A percentile compares a stretch with the other conserved stretches of the same genome.
Conservation (phyloP, 1,140 invertebrate species). For the Lithobius niger region DNA sequence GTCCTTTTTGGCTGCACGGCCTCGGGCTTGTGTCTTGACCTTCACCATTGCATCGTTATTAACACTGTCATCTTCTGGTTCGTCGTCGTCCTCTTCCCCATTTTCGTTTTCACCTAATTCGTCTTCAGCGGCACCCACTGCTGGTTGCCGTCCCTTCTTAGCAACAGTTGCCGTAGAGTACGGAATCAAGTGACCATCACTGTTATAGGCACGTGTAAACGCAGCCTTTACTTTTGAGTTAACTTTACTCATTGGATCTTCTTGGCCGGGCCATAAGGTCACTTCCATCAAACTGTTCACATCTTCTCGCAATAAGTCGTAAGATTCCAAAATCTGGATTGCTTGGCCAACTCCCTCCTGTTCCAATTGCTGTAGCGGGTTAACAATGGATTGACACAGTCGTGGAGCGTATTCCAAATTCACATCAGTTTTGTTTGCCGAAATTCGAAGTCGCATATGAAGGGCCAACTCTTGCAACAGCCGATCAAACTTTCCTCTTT, state of each 20-base stretch:
- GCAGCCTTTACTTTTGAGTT: constrained; percentile 79
- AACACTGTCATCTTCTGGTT: constrained; percentile 50
- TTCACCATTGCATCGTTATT: constrained; percentile 66
- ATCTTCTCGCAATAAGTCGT: constrained; percentile 79
- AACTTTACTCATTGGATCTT: constrained; percentile 57
- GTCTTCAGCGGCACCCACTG: constrained; percentile 30
- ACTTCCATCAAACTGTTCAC: constrained; percentile 75
- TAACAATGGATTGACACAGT: constrained; percentile 52
- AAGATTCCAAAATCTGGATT: constrained; percentile 57
- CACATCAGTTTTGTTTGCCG: constrained; percentile 57
- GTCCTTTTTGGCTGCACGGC: too few species aligned
- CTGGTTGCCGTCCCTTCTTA: constrained; percentile 28
- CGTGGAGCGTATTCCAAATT: constrained; percentile 68
- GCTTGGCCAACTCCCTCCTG: constrained; percentile 55
- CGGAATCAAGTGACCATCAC: constrained; percentile 52
- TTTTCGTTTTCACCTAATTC: constrained; percentile 32
- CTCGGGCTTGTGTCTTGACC: too few species aligned
- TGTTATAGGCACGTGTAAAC: constrained; percentile 84
- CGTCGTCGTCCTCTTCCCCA: constrained; percentile 31
- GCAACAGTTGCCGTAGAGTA: constrained; percentile 49
- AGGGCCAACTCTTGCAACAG: constrained; percentile 65
- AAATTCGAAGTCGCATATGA: constrained; percentile 64
- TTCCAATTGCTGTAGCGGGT: constrained; percentile 53
- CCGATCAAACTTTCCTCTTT: constrained; percentile 58
- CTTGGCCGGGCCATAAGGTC: constrained; percentile 62